Evolutionary conservation across 2,797 vertebrate genomes (phyloP).

Genomic region (Monodelphis domestica): DNA sequence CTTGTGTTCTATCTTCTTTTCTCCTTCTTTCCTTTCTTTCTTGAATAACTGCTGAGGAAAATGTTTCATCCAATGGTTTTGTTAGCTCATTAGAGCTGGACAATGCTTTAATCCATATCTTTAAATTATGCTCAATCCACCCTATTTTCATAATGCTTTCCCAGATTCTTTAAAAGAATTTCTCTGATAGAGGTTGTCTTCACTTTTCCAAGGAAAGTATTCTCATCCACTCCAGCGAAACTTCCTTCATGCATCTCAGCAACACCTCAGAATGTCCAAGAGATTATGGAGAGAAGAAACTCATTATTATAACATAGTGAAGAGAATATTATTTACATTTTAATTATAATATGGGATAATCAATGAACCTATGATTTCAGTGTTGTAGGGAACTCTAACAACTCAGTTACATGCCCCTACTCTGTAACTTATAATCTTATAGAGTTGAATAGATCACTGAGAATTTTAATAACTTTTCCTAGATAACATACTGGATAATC

Average conservation of each 20-base stretch:
- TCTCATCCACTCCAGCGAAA: background rate
- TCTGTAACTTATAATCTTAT: too few species aligned
- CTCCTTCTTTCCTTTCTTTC: background rate
- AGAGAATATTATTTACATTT: too few species aligned
- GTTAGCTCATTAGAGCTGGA: background rate
- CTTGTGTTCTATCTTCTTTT: background rate
- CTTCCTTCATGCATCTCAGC: slow-evolving; percentile 12
- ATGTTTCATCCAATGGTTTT: background rate
- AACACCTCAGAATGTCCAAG: slow-evolving; percentile 29
- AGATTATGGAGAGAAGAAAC: slow-evolving; percentile 35
- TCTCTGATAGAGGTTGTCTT: background rate
- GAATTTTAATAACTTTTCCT: too few species aligned
- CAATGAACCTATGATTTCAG: too few species aligned
- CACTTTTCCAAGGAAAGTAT: background rate
- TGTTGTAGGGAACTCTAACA: too few species aligned
- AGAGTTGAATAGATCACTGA: too few species aligned
- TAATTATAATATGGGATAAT: too few species aligned
- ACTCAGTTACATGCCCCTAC: too few species aligned
- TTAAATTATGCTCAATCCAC: slow-evolving; percentile 23
- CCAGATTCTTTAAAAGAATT: slow-evolving; percentile 6
- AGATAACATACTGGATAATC: too few species aligned
- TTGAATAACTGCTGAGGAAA: background rate
- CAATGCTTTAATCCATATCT: slow-evolving; percentile 19
- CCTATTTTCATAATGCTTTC: background rate
- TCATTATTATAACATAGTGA: too few species aligned